Evolutionary conservation across 2,797 vertebrate genomes (phyloP).

Genomic region (Tympanoctomys barrerae): DNA sequence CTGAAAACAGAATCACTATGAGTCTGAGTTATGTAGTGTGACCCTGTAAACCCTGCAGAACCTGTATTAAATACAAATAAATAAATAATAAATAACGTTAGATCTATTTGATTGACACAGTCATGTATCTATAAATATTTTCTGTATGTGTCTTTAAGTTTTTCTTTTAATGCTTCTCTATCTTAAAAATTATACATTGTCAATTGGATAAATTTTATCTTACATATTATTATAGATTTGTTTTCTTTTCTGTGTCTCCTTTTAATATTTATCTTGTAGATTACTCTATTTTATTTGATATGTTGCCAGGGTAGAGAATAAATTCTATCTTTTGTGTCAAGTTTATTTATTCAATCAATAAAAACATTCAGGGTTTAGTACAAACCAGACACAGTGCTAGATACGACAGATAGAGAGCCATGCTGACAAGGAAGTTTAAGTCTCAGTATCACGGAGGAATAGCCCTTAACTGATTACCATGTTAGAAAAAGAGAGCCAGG

Average conservation of each 20-base stretch:
- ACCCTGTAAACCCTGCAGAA: too few relatives aligned
- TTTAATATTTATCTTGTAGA: conserved; percentile 37
- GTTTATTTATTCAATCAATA: neutral
- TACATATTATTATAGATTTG: neutral
- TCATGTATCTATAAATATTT: neutral
- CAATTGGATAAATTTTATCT: conserved; percentile 24
- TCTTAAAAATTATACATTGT: neutral
- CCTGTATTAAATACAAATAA: too few relatives aligned
- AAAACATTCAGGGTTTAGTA: neutral
- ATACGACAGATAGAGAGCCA: neutral
- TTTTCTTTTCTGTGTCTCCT: neutral
- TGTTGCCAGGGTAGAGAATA: neutral
- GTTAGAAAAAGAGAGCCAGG: neutral
- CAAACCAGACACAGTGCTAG: neutral
- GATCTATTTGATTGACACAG: conserved; percentile 1
- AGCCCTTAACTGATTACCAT: neutral
- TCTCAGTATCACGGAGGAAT: neutral
- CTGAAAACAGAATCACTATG: too few relatives aligned
- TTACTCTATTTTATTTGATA: neutral
- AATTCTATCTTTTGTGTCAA: neutral
- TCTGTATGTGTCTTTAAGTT: neutral
- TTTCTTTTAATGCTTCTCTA: conserved; percentile 26
- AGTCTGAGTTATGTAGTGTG: too few relatives aligned
- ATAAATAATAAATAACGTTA: neutral
- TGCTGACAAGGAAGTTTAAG: neutral